phyloP scores from a whole-genome alignment of 2,888 invertebrate genomes.

The Drosophila atripex region DNA sequence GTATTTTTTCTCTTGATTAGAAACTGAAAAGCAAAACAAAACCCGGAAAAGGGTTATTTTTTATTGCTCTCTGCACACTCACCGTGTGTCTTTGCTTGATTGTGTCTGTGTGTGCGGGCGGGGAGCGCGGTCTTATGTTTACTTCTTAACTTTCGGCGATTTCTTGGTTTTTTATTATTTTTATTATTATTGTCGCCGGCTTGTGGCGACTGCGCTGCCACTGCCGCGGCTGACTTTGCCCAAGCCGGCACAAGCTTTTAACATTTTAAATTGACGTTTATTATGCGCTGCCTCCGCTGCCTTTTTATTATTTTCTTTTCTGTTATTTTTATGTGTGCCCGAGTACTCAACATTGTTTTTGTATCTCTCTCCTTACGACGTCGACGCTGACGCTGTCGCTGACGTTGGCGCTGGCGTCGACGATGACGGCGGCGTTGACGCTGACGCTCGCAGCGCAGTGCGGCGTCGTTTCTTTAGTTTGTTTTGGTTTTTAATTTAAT shows the following conservation, averaged over 20 bases:
- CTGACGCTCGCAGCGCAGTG: constrained; percentile 45
- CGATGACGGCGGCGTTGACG: constrained; percentile 21
- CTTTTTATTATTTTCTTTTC: constrained; percentile 36
- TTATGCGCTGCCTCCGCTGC: constrained; percentile 60
- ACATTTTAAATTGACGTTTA: constrained; percentile 80
- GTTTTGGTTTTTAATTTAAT: constrained; percentile 80
- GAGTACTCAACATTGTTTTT: constrained; percentile 73
- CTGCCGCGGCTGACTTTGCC: constrained; percentile 35
- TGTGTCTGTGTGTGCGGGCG: constrained; percentile 16
- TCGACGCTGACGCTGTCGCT: constrained; percentile 38
- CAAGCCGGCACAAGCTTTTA: constrained; percentile 63
- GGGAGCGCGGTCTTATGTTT: constrained; percentile 42
- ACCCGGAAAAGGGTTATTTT: constrained; percentile 80
- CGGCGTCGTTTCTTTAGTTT: constrained; percentile 72
- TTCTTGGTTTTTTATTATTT: constrained; percentile 51
- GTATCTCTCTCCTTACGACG: constrained; percentile 54
- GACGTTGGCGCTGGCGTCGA: constrained; percentile 31
- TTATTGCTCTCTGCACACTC: constrained; percentile 69
- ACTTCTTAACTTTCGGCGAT: constrained; percentile 78
- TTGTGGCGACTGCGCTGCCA: constrained; percentile 52
- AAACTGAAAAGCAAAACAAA: constrained; percentile 79
- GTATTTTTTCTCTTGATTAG: constrained; percentile 75
- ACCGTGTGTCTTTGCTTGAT: constrained; percentile 49
- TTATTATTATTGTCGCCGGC: constrained; percentile 76
- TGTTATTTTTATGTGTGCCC: constrained; percentile 48